Conservation (phyloP, 1,140 invertebrate species). For the Neomicropteryx cornuta region DNA sequence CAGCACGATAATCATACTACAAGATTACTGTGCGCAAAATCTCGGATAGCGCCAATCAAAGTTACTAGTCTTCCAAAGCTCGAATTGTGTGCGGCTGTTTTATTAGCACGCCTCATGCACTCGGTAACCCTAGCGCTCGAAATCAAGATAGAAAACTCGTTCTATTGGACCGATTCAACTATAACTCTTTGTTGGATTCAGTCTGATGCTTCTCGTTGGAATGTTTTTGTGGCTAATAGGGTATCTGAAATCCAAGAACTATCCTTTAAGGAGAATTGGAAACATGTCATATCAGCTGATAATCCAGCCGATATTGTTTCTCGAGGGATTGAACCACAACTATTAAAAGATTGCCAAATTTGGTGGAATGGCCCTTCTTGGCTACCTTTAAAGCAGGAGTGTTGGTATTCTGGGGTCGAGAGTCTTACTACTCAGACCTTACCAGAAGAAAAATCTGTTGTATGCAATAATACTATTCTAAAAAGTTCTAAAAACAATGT, state of each 20-base stretch:
- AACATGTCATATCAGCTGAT: conserved; percentile 17
- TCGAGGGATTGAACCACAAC: conserved; percentile 17
- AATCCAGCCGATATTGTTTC: conserved; percentile 26
- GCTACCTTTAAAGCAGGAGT: neutral
- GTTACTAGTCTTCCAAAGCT: conserved; percentile 29
- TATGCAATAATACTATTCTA: neutral
- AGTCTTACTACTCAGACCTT: neutral
- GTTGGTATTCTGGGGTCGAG: neutral
- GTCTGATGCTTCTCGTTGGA: conserved; percentile 12
- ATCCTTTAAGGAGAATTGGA: conserved; percentile 6
- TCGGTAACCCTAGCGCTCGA: conserved; percentile 12
- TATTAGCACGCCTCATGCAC: conserved; percentile 21
- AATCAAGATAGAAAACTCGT: conserved; percentile 11
- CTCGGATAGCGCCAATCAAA: conserved; percentile 32
- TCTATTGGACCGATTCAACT: conserved; percentile 17
- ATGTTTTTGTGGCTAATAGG: conserved; percentile 17
- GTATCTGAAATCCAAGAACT: conserved; percentile 15
- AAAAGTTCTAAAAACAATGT: neutral
- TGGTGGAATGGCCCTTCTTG: conserved; percentile 18
- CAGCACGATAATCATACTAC: conserved; percentile 1
- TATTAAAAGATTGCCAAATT: conserved; percentile 10
- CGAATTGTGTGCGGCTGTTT: conserved; percentile 31
- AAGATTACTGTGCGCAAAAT: conserved; percentile 21
- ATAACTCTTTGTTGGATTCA: conserved; percentile 17
- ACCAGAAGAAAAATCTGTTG: neutral